phyloP scores from a whole-genome alignment of 2,113 vertebrate species.

The Lontra canadensis region DNA sequence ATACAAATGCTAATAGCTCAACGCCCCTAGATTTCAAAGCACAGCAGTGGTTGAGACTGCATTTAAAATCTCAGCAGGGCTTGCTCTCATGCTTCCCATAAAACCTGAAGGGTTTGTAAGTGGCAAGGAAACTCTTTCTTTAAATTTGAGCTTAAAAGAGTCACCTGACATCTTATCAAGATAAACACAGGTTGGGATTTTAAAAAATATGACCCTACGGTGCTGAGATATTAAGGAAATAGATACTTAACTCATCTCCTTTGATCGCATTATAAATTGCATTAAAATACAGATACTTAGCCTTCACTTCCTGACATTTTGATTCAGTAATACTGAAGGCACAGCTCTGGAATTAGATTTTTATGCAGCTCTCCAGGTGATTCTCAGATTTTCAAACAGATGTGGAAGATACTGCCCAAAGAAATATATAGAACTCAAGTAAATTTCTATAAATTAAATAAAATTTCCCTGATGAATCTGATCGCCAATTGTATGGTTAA shows the following conservation, averaged over 20 bases:
- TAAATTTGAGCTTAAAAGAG: not conserved
- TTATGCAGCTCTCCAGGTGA: not conserved
- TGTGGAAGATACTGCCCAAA: not conserved
- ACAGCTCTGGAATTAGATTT: not conserved
- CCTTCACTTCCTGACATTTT: not conserved
- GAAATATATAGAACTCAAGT: not conserved
- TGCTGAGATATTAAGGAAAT: constrained; percentile 35
- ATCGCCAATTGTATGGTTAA: not conserved
- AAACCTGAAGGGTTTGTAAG: constrained; percentile 50
- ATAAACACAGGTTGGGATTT: not conserved
- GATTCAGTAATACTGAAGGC: not conserved
- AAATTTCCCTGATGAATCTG: not conserved
- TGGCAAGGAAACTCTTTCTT: constrained; percentile 39
- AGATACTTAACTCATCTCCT: not conserved
- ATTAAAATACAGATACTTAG: constrained; percentile 21
- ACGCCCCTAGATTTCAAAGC: constrained; percentile 42
- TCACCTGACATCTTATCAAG: constrained; percentile 13
- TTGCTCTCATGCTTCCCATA: not conserved
- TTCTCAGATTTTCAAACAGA: not conserved
- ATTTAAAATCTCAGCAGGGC: constrained; percentile 67
- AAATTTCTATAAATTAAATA: constrained; percentile 14
- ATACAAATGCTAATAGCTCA: constrained; percentile 65
- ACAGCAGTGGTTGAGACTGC: constrained; percentile 31
- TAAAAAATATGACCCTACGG: not conserved
- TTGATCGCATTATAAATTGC: not conserved